Conservation (phyloP, 2,797 vertebrate genomes). For the Channallabes apus region DNA sequence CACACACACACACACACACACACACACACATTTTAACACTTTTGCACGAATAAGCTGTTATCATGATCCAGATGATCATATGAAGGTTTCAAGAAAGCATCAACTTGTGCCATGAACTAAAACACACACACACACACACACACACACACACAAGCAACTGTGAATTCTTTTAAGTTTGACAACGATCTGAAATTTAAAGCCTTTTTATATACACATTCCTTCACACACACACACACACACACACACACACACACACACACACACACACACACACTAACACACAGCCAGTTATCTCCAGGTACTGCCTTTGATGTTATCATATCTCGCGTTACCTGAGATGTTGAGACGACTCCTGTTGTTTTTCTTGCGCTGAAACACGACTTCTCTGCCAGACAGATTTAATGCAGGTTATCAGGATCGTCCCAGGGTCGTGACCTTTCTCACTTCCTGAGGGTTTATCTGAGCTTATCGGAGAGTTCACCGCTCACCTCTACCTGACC, state of each 20-base stretch:
- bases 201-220: background rate
- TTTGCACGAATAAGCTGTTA: too few species aligned
- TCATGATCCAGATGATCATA: too few species aligned
- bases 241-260: too few species aligned
- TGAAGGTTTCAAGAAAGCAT: too few species aligned
- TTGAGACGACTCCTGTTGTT: slow-evolving; percentile 13
- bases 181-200: slow-evolving; percentile 11
- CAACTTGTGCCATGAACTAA: background rate
- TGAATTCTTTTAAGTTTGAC: slow-evolving; percentile 25
- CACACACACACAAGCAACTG: background rate
- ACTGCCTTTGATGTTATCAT: slow-evolving; percentile 19
- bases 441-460: slow-evolving; percentile 49
- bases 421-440: slow-evolving; percentile 30
- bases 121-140: background rate
- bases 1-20: too few species aligned
- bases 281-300: slow-evolving; percentile 9
- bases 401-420: background rate
- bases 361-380: slow-evolving; percentile 10
- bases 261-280: too few species aligned
- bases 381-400: slow-evolving; percentile 10
- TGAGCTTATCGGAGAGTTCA: slow-evolving; percentile 63
- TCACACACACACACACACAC: too few species aligned
- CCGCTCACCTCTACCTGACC: slow-evolving; percentile 69
- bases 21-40: too few species aligned
- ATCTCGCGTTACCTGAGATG: slow-evolving; percentile 5